Conservation (phyloP, 2,888 invertebrate genomes). For the Linhomoeus sp. region DNA sequence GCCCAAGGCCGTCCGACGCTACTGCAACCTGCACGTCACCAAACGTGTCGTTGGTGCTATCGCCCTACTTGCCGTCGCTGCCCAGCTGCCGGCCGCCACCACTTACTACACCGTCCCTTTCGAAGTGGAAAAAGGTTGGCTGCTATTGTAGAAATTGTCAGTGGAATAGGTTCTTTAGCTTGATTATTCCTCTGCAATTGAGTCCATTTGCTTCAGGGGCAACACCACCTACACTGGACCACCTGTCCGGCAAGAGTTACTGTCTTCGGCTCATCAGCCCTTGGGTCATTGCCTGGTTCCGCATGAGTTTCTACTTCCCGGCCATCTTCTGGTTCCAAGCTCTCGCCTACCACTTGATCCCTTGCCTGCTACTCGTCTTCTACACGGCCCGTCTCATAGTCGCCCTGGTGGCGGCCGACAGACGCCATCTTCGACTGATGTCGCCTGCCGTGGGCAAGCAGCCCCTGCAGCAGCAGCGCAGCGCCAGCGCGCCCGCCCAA, state of each 20-base stretch:
- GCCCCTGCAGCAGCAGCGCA: background rate
- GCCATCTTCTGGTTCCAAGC: conserved; percentile 51
- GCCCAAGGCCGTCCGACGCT: conserved; percentile 59
- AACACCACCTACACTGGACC: too few species aligned
- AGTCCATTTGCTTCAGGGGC: too few species aligned
- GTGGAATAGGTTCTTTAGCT: too few species aligned
- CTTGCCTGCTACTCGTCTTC: background rate
- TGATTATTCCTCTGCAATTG: too few species aligned
- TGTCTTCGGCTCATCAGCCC: too few species aligned
- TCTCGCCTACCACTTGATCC: conserved; percentile 44
- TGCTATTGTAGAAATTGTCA: too few species aligned
- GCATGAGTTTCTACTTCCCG: background rate
- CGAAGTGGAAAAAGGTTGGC: too few species aligned
- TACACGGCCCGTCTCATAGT: conserved; percentile 1
- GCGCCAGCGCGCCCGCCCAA: too few species aligned
- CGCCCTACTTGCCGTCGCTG: conserved; percentile 33
- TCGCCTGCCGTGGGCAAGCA: conserved; percentile 30
- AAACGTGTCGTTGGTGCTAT: conserved; percentile 13
- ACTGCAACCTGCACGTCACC: conserved; percentile 37
- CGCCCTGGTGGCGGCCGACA: background rate
- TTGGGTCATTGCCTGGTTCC: too few species aligned
- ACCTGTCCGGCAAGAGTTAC: too few species aligned
- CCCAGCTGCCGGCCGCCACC: conserved; percentile 56
- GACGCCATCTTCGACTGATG: background rate
- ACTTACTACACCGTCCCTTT: too few species aligned